These are phyloP conservation scores for Puffinus mauretanicus DNA, from an alignment of 2,113 vertebrate species.

Conservation along the genomic window DNA sequence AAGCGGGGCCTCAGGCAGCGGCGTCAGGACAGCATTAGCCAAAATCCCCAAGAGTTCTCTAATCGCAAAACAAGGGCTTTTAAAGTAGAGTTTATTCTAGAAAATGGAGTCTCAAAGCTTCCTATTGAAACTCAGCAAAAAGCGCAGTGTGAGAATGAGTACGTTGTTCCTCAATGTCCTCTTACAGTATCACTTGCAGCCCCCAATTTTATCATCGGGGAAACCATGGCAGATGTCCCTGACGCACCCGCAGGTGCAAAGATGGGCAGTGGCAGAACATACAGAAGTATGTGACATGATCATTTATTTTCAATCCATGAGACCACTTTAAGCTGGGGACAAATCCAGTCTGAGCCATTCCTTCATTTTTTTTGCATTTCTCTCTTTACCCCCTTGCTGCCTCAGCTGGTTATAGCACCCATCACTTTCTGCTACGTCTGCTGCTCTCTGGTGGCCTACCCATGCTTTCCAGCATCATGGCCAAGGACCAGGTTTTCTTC, in stretches of 20 bases:
- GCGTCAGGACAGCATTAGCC: not conserved
- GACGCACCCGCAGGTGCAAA: not conserved
- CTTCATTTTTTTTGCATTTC: not conserved
- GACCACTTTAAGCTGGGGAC: not conserved
- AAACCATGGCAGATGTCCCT: not conserved
- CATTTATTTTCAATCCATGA: not conserved
- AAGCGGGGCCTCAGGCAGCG: fast-evolving
- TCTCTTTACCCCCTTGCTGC: not conserved
- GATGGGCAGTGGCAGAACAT: not conserved
- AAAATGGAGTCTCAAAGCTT: not conserved
- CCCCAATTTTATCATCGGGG: not conserved
- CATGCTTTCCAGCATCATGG: not conserved
- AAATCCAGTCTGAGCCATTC: not conserved
- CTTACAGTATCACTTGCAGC: not conserved
- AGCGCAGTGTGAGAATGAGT: fast-evolving
- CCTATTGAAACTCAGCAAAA: not conserved
- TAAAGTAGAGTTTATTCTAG: not conserved
- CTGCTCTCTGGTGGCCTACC: not conserved
- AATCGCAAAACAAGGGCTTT: not conserved
- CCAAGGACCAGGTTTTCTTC: not conserved
- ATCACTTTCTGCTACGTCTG: not conserved
- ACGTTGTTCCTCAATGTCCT: not conserved
- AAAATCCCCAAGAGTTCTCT: not conserved
- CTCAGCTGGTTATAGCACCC: fast-evolving
- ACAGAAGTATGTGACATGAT: not conserved